Percentiles rank a stretch among this genome's conserved stretches.
These are phyloP conservation scores for Cheilosia impressa DNA, from an alignment of 2,888 invertebrate genomes.

Conservation along the genomic window DNA sequence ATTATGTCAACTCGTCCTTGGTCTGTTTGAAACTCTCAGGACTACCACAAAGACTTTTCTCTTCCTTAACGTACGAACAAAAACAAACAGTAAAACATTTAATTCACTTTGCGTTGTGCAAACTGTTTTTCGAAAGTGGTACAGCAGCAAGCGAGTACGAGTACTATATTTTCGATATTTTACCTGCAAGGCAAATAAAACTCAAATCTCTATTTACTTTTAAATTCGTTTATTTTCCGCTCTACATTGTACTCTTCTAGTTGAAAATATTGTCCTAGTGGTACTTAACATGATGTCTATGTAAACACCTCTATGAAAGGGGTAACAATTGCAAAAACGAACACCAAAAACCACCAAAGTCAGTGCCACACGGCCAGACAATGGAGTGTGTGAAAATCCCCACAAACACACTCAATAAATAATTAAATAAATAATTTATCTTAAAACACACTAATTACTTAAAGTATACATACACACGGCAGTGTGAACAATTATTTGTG, in stretches of 20 bases:
- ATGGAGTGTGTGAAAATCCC: background rate
- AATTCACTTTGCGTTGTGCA: slow-evolving; percentile 51
- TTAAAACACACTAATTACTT: slow-evolving; percentile 49
- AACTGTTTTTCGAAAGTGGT: slow-evolving; percentile 36
- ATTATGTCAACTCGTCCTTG: too few species aligned
- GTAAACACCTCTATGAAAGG: background rate
- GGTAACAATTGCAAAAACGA: slow-evolving; percentile 3
- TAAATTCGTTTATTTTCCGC: slow-evolving; percentile 45
- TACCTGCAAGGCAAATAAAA: background rate
- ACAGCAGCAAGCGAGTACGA: background rate
- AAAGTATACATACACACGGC: slow-evolving; percentile 12
- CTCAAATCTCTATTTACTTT: background rate
- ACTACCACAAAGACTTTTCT: background rate
- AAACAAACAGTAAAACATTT: slow-evolving; percentile 6
- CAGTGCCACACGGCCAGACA: slow-evolving; percentile 2
- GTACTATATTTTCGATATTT: background rate
- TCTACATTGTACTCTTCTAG: too few species aligned
- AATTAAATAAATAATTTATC: slow-evolving; percentile 71
- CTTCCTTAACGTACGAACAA: slow-evolving; percentile 13
- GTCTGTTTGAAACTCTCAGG: too few species aligned
- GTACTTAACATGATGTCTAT: background rate
- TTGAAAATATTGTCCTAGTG: background rate
- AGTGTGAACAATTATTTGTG: slow-evolving; percentile 12
- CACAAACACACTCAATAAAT: slow-evolving; percentile 22
- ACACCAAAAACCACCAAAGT: slow-evolving; percentile 33